phyloP scores from a whole-genome alignment of 2,888 invertebrate genomes.

The Lasioglossum figueresi region DNA sequence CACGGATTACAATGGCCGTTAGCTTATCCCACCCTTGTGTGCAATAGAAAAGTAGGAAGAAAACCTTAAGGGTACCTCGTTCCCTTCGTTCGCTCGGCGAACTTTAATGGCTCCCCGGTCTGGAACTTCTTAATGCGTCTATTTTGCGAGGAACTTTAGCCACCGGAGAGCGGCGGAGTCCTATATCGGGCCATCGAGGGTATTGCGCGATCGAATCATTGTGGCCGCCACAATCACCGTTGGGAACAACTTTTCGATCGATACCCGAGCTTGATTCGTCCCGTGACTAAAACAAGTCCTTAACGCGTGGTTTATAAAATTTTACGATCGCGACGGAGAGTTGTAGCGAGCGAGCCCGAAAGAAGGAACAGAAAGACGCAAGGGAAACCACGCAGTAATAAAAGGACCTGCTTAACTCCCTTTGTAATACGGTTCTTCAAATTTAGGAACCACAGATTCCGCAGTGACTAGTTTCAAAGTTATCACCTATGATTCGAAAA shows the following conservation, averaged over 20 bases:
- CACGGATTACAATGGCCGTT: constrained; percentile 26
- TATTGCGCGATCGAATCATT: constrained; percentile 7
- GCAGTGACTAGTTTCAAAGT: no score
- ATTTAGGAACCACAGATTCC: background rate
- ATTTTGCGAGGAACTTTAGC: constrained; percentile 18
- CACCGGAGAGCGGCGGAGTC: background rate
- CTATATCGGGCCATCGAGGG: constrained; percentile 9
- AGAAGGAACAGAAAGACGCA: background rate
- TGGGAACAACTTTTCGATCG: background rate
- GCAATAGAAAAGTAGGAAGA: constrained; percentile 46
- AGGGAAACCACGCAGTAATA: background rate
- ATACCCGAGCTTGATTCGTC: background rate
- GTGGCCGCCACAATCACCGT: background rate
- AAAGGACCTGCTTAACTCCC: background rate
- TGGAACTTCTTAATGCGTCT: constrained; percentile 31
- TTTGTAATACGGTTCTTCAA: background rate
- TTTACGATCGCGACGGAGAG: background rate
- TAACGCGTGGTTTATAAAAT: background rate
- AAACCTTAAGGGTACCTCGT: constrained; percentile 38
- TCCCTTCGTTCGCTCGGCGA: constrained; percentile 2
- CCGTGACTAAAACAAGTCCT: background rate
- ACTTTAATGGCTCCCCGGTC: constrained; percentile 32
- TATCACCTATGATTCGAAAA: background rate
- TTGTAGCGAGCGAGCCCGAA: background rate
- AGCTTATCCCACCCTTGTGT: constrained; percentile 46